Percentiles rank a stretch among this genome's conserved stretches.
phyloP scores from a whole-genome alignment of 2,113 vertebrate species.

The Indri indri region DNA sequence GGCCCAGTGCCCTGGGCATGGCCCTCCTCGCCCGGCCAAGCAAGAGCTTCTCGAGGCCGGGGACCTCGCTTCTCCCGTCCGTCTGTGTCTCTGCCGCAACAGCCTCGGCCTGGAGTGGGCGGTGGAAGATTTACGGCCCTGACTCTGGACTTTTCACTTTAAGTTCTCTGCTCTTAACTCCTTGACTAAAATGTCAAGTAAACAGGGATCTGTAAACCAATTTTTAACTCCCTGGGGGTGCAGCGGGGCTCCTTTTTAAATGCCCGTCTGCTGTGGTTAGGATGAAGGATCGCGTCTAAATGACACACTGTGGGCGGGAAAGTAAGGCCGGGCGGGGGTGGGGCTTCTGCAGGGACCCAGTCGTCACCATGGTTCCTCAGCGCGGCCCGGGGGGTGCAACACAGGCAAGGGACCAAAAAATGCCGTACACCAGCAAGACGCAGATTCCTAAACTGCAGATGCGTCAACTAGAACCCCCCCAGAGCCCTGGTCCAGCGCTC shows the following conservation, averaged over 20 bases:
- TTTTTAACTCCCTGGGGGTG: not conserved
- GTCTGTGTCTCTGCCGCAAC: too few relatives aligned
- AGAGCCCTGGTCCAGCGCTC: not conserved
- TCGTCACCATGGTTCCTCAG: not conserved
- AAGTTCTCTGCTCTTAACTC: not conserved
- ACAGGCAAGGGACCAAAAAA: not conserved
- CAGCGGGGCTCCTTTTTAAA: not conserved
- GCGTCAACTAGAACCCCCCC: not conserved
- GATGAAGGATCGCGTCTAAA: not conserved
- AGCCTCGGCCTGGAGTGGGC: not conserved
- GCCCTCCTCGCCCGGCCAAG: not conserved
- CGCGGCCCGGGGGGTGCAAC: not conserved
- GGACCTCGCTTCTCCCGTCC: not conserved
- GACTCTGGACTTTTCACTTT: not conserved
- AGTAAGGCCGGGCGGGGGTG: not conserved
- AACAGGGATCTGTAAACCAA: not conserved
- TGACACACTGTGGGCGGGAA: not conserved
- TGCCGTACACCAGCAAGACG: not conserved
- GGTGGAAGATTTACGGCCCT: not conserved
- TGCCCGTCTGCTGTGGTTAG: not conserved
- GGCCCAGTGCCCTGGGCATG: not conserved
- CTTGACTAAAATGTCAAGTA: conserved; percentile 43
- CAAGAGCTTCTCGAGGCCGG: not conserved
- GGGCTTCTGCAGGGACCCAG: not conserved
- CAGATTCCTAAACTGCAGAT: not conserved